Conservation (phyloP, 2,113 vertebrate species). For the Syngnathus scovelli region DNA sequence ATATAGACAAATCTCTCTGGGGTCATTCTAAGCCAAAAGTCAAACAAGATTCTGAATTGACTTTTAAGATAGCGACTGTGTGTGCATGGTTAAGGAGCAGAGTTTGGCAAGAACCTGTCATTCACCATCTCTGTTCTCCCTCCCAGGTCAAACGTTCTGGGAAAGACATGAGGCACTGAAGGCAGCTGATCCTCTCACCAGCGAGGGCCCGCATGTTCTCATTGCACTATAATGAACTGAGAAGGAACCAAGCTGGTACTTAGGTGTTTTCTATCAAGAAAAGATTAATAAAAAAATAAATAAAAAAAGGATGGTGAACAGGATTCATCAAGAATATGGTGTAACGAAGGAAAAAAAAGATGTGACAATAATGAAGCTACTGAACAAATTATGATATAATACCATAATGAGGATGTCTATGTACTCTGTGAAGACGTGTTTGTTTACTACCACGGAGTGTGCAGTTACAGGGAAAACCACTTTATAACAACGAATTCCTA, state of each 20-base stretch:
- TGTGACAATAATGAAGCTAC: conserved; percentile 7
- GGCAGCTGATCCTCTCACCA: conserved; percentile 62
- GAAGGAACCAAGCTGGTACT: conserved; percentile 80
- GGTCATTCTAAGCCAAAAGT: too few relatives aligned
- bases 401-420: conserved; percentile 18
- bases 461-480: conserved; percentile 63
- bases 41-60: too few relatives aligned
- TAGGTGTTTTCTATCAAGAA: conserved; percentile 66
- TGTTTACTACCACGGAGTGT: conserved; percentile 59
- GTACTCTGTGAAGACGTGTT: conserved; percentile 63
- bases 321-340: conserved; percentile 69
- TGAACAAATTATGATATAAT: neutral
- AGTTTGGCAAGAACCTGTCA: neutral
- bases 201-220: conserved; percentile 58
- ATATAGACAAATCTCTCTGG: too few relatives aligned
- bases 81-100: neutral
- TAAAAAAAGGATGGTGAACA: conserved; percentile 59
- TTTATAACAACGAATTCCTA: conserved; percentile 59
- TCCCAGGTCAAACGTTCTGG: conserved; percentile 82
- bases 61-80: neutral
- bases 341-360: neutral
- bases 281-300: conserved; percentile 22
- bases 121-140: conserved; percentile 3
- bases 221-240: conserved; percentile 79
- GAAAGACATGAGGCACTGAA: conserved; percentile 78